phyloP scores from a whole-genome alignment of 37 sponge, comb jelly and placozoan species.

The Chondrilla cf. caribensis region DNA sequence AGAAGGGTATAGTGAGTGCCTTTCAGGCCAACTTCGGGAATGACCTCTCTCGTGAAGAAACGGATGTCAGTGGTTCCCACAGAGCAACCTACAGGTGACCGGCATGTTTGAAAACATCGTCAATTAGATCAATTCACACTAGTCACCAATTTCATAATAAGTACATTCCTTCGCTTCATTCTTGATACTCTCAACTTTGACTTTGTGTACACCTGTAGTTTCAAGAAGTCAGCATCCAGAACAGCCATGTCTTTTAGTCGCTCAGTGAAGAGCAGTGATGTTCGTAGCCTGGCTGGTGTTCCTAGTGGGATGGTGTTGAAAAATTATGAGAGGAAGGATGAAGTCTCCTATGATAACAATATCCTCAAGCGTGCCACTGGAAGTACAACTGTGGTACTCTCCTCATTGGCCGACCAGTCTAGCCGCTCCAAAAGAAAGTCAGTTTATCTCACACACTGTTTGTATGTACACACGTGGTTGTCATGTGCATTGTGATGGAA shows the following conservation, averaged over 20 bases:
- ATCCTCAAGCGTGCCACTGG: background rate
- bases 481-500: background rate
- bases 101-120: no score
- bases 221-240: background rate
- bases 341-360: background rate
- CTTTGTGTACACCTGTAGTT: no score
- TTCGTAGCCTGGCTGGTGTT: background rate
- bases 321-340: background rate
- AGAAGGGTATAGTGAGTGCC: conserved; percentile 50
- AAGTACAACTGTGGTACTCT: background rate
- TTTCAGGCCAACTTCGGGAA: conserved; percentile 52
- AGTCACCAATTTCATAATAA: no score
- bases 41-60: background rate
- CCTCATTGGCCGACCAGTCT: background rate
- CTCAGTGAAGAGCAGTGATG: background rate
- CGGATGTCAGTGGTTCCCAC: background rate
- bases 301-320: background rate
- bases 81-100: background rate
- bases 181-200: no score
- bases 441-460: background rate
- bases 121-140: no score
- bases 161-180: no score
- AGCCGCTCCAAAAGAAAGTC: background rate
- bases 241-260: background rate
- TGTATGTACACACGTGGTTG: background rate